Percentiles rank a stretch among this genome's conserved stretches.
phyloP scores from a whole-genome alignment of 1,140 invertebrate species.

The Acromyrmex heyeri region DNA sequence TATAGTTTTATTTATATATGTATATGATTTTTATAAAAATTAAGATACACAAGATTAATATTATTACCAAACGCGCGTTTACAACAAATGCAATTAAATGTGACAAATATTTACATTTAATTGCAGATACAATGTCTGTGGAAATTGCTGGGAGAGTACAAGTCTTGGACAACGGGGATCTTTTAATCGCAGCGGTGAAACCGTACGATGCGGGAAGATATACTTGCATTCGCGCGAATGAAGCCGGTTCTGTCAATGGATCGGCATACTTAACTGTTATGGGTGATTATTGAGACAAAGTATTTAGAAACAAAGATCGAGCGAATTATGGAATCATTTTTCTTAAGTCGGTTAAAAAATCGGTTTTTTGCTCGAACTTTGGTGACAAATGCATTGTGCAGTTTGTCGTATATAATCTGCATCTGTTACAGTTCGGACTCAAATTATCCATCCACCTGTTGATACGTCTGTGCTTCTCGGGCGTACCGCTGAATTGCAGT shows the following conservation, averaged over 20 bases:
- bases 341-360: neutral
- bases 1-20: neutral
- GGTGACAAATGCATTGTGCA: neutral
- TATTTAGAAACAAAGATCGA: neutral
- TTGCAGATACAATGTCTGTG: conserved; percentile 86
- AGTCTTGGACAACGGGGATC: conserved; percentile 94
- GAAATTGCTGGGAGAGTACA: conserved; percentile 91
- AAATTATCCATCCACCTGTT: conserved; percentile 96
- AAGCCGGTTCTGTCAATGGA: conserved; percentile 94
- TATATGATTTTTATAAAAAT: neutral
- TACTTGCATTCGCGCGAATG: conserved; percentile 95
- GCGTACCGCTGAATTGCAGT: conserved; percentile 95
- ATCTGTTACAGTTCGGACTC: conserved; percentile 92
- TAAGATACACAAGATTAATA: conserved; percentile 8
- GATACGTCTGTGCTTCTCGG: conserved; percentile 96
- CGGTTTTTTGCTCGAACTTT: neutral
- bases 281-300: conserved; percentile 87
- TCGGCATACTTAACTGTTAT: conserved; percentile 94
- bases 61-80: neutral
- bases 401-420: neutral
- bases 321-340: neutral
- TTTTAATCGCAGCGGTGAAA: conserved; percentile 94
- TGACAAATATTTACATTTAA: conserved; percentile 47
- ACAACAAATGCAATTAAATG: too few relatives aligned
- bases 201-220: conserved; percentile 95